Conservation (phyloP, 2,113 vertebrate genomes). For the Phylloscopus trochiloides region DNA sequence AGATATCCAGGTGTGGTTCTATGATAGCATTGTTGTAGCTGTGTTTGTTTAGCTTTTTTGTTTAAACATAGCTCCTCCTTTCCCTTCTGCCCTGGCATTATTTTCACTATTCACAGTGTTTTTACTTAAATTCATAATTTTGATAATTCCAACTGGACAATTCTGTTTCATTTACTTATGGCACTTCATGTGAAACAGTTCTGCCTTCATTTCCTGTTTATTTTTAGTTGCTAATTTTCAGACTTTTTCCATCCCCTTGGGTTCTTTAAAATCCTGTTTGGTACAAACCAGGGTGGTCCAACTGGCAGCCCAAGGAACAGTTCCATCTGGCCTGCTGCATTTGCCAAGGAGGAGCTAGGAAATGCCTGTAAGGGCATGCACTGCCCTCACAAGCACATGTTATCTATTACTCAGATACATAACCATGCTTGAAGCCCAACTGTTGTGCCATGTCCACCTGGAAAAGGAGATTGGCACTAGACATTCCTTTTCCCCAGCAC, state of each 20-base stretch:
- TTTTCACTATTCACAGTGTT: background rate
- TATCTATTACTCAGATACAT: slow-evolving; percentile 1
- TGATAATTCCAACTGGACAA: slow-evolving; percentile 25
- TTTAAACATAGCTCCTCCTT: background rate
- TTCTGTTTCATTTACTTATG: slow-evolving; percentile 18
- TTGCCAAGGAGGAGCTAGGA: slow-evolving; percentile 62
- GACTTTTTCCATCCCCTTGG: slow-evolving; percentile 53
- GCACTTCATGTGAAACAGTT: slow-evolving; percentile 28
- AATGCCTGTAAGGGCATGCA: slow-evolving; percentile 37
- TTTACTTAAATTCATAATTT: slow-evolving; percentile 29
- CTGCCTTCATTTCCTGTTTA: slow-evolving; percentile 62
- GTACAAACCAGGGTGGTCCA: slow-evolving; percentile 65
- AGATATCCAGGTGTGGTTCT: background rate
- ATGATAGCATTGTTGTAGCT: background rate
- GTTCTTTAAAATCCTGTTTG: slow-evolving; percentile 61
- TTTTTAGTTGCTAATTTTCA: slow-evolving; percentile 66
- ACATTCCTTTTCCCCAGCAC: background rate
- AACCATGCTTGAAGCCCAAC: background rate
- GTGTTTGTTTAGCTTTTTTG: background rate
- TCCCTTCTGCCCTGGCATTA: background rate
- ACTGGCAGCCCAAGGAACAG: slow-evolving; percentile 66
- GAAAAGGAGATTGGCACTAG: background rate
- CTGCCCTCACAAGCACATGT: slow-evolving; percentile 14
- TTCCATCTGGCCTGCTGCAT: slow-evolving; percentile 61
- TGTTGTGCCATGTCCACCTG: background rate